Conservation (phyloP, 2,113 vertebrate genomes). For the Sander lucioperca region DNA sequence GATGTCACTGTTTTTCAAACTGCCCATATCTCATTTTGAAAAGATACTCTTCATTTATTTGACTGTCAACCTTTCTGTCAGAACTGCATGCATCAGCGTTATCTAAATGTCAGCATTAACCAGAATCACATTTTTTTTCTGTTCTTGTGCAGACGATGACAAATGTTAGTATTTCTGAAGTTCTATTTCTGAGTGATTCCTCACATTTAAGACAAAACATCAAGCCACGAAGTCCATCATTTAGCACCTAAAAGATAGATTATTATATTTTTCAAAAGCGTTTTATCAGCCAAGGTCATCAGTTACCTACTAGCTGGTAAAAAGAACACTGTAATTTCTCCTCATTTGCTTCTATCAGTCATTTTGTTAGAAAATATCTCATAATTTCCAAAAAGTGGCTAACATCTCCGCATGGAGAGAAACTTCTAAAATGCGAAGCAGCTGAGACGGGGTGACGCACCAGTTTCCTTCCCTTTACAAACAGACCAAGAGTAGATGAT, state of each 20-base stretch:
- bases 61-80: conserved; percentile 18
- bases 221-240: neutral
- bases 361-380: conserved; percentile 3
- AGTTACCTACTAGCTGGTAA: neutral
- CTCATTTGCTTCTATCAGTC: conserved; percentile 3
- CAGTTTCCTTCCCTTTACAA: neutral
- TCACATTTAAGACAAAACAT: neutral
- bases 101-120: conserved; percentile 31
- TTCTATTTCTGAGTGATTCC: neutral
- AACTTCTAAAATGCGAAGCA: neutral
- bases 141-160: neutral
- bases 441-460: neutral
- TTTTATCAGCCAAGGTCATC: conserved; percentile 20
- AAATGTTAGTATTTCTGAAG: neutral
- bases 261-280: neutral
- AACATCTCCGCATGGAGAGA: neutral
- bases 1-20: neutral
- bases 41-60: conserved; percentile 6
- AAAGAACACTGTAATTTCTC: neutral
- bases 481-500: neutral
- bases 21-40: neutral
- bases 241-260: conserved; percentile 15
- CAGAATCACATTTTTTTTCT: neutral
- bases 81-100: conserved; percentile 6
- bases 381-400: neutral